phyloP scores from a whole-genome alignment of 2,797 vertebrate genomes.

The Sebastes steindachneri region DNA sequence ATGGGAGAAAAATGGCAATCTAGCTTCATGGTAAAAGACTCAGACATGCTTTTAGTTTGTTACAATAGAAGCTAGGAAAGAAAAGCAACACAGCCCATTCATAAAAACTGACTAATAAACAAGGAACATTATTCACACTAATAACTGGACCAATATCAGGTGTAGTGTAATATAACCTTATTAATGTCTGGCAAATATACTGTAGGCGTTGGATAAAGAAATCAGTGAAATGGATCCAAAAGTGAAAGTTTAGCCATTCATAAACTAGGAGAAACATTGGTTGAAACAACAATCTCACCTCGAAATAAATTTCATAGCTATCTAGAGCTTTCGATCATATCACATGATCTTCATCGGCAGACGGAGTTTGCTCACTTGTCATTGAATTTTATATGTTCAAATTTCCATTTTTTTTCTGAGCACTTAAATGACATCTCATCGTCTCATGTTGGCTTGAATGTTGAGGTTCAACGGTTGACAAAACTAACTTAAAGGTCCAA shows the following conservation, averaged over 20 bases:
- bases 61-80: background rate
- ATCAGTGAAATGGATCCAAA: background rate
- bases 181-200: background rate
- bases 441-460: background rate
- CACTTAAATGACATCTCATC: background rate
- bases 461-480: background rate
- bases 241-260: background rate
- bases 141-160: background rate
- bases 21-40: background rate
- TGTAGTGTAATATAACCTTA: background rate
- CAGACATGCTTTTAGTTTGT: background rate
- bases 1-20: background rate
- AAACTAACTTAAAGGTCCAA: background rate
- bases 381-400: background rate
- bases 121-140: background rate
- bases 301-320: background rate
- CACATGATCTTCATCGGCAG: background rate
- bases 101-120: background rate
- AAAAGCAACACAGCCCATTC: background rate
- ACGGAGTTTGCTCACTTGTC: background rate
- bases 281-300: background rate
- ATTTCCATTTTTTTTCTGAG: background rate
- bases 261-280: background rate
- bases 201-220: background rate
- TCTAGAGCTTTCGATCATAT: background rate